Percentiles rank a stretch among this genome's conserved stretches.
phyloP scores from a whole-genome alignment of 1,140 invertebrate genomes.

The Sinonovacula constricta region DNA sequence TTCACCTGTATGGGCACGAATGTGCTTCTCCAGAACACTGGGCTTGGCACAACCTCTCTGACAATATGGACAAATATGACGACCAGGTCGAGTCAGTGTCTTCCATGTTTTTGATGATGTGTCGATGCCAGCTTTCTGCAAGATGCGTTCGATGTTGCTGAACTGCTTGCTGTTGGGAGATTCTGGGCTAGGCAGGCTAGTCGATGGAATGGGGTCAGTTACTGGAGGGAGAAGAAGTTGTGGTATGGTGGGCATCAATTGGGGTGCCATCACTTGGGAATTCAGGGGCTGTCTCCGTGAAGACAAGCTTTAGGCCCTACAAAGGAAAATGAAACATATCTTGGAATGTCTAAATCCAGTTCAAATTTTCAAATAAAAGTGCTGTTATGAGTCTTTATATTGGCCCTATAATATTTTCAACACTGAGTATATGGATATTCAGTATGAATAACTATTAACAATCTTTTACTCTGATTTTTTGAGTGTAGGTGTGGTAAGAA shows the following conservation, averaged over 20 bases:
- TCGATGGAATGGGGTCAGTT: background rate
- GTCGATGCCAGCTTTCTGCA: constrained; percentile 36
- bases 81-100: constrained; percentile 77
- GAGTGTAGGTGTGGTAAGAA: no score
- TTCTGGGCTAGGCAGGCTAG: background rate
- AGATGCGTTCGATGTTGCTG: constrained; percentile 35
- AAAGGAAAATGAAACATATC: background rate
- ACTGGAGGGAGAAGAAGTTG: background rate
- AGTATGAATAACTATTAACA: no score
- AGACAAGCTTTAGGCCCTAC: constrained; percentile 53
- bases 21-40: constrained; percentile 95
- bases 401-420: no score
- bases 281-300: constrained; percentile 34
- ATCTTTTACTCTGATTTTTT: no score
- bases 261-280: background rate
- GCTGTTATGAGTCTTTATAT: no score
- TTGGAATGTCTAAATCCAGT: no score
- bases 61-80: constrained; percentile 91
- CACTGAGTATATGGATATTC: no score
- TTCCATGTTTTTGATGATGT: constrained; percentile 51
- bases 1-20: constrained; percentile 92
- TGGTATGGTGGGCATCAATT: background rate
- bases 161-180: constrained; percentile 33
- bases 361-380: no score
- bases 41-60: constrained; percentile 93